Evolutionary conservation across 2,888 invertebrate genomes (phyloP).

Genomic region (Mythimna pallens): DNA sequence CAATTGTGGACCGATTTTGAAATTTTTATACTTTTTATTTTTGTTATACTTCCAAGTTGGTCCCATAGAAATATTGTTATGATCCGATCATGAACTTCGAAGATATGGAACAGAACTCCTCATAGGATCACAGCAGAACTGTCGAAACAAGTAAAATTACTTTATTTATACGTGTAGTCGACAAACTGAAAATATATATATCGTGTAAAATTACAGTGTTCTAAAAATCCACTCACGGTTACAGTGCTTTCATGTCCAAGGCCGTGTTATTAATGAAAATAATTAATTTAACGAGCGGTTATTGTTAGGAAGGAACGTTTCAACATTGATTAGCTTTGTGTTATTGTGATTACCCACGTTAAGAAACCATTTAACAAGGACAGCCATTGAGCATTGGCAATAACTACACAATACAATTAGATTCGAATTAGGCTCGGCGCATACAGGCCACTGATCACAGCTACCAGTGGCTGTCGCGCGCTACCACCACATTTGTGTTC

Average conservation of each 20-base stretch:
- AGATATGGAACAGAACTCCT: too few relatives aligned
- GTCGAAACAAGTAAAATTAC: too few relatives aligned
- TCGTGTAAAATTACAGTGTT: not conserved
- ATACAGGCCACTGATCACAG: too few relatives aligned
- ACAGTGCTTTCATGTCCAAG: conserved; percentile 8
- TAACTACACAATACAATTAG: conserved; percentile 3
- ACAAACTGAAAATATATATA: not conserved
- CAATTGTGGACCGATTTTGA: too few relatives aligned
- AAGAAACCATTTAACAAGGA: conserved; percentile 30
- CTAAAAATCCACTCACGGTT: conserved; percentile 11
- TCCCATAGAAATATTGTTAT: too few relatives aligned
- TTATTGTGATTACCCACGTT: conserved; percentile 23
- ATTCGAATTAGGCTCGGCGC: not conserved
- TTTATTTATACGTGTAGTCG: too few relatives aligned
- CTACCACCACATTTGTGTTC: too few relatives aligned
- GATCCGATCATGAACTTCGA: too few relatives aligned
- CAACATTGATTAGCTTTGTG: conserved; percentile 23
- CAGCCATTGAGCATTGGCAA: conserved; percentile 2
- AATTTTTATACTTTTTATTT: too few relatives aligned
- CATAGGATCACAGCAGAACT: too few relatives aligned
- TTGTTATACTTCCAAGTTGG: too few relatives aligned
- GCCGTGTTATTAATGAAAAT: conserved; percentile 10
- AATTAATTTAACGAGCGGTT: conserved; percentile 15
- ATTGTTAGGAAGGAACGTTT: conserved; percentile 2
- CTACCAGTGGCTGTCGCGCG: too few relatives aligned